Conservation (phyloP, 2,797 vertebrate species). For the Silurus aristotelis region DNA sequence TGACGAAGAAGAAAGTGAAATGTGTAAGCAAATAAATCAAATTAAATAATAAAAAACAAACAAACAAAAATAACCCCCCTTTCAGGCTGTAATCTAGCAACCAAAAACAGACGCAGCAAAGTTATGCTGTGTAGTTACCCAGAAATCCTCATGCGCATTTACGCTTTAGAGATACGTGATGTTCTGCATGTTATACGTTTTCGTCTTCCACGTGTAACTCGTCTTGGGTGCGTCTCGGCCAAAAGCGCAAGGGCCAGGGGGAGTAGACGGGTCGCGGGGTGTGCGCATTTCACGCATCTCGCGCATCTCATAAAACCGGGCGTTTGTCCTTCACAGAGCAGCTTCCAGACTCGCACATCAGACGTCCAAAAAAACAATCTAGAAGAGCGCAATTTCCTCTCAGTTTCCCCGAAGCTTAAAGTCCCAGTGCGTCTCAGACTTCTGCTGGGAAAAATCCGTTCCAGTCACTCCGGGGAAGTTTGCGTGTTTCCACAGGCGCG, state of each 20-base stretch:
- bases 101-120: constrained; percentile 7
- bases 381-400: background rate
- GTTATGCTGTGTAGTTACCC: constrained; percentile 9
- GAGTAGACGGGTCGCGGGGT: constrained; percentile 61
- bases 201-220: constrained; percentile 49
- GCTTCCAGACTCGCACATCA: background rate
- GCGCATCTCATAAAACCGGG: background rate
- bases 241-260: constrained; percentile 60
- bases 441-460: background rate
- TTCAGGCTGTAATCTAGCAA: constrained; percentile 43
- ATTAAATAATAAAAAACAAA: no score
- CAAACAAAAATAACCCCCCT: no score
- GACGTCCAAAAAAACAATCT: background rate
- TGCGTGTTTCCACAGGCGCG: constrained; percentile 5
- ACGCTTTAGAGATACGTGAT: background rate
- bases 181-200: background rate
- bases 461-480: constrained; percentile 8
- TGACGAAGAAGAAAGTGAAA: constrained; percentile 61
- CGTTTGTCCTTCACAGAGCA: background rate
- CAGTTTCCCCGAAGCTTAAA: background rate
- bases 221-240: constrained; percentile 67
- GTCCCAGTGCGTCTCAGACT: background rate
- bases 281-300: constrained; percentile 70
- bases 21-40: no score
- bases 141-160: background rate